These are phyloP conservation scores for Ephestia elutella DNA, from an alignment of 1,140 invertebrate genomes.

Conservation along the genomic window DNA sequence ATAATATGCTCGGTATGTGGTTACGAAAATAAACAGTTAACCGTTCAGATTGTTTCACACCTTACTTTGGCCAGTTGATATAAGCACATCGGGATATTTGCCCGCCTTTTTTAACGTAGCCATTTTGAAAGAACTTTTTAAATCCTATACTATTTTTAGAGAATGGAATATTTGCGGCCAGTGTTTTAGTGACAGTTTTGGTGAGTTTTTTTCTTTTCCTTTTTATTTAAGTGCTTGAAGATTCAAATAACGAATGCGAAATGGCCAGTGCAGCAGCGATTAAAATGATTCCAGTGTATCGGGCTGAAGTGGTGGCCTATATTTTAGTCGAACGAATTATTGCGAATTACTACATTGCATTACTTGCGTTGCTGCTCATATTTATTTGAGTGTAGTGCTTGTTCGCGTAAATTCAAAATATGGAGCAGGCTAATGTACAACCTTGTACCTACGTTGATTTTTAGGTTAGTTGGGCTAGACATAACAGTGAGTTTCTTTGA, in stretches of 20 bases:
- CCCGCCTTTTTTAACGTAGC: slow-evolving; percentile 33
- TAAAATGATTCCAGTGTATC: slow-evolving; percentile 9
- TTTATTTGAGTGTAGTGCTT: neutral
- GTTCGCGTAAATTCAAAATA: neutral
- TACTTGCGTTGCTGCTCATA: slow-evolving; percentile 16
- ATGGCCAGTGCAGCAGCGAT: slow-evolving; percentile 1
- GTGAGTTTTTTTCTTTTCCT: neutral
- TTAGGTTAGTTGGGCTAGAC: too few relatives aligned
- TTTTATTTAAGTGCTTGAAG: neutral
- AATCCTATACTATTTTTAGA: neutral
- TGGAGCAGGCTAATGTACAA: neutral
- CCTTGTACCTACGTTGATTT: neutral
- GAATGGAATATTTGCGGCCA: neutral
- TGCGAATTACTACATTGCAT: slow-evolving; percentile 25
- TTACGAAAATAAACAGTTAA: slow-evolving; percentile 64
- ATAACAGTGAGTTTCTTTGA: too few relatives aligned
- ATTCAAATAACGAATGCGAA: neutral
- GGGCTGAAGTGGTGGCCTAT: slow-evolving; percentile 49
- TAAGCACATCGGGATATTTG: slow-evolving; percentile 39
- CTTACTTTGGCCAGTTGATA: slow-evolving; percentile 49
- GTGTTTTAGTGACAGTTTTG: neutral
- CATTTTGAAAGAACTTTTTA: neutral
- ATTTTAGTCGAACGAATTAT: slow-evolving; percentile 43
- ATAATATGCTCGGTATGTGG: slow-evolving; percentile 33
- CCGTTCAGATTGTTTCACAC: slow-evolving; percentile 52